phyloP scores from a whole-genome alignment of 2,797 vertebrate species.

The Mallotus villosus region DNA sequence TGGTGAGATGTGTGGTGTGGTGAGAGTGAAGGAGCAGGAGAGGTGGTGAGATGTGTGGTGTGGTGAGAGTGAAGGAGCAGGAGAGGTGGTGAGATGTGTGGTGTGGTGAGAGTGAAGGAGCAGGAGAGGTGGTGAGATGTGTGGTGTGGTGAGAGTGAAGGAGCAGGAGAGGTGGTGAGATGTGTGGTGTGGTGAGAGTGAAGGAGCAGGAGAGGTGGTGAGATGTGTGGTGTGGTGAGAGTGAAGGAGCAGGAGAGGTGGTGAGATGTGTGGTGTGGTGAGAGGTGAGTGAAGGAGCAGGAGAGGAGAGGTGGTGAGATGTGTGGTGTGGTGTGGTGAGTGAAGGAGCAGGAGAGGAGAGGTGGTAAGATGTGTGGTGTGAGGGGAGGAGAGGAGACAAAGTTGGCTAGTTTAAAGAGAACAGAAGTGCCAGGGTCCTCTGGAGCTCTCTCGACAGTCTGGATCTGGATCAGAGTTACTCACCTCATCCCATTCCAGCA shows the following conservation, averaged over 20 bases:
- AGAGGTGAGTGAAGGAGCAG: background rate
- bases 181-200: too few relatives aligned
- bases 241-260: background rate
- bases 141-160: background rate
- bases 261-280: background rate
- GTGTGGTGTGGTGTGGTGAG: background rate
- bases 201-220: too few relatives aligned
- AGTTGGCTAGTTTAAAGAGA: too few relatives aligned
- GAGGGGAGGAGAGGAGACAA: background rate
- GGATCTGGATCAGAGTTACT: conserved; percentile 29
- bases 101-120: too few relatives aligned
- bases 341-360: background rate
- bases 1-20: background rate
- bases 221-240: background rate
- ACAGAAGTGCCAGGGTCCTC: background rate
- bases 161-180: background rate
- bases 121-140: too few relatives aligned
- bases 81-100: too few relatives aligned
- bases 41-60: background rate
- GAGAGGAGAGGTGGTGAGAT: background rate
- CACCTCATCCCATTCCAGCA: conserved; percentile 98
- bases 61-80: background rate
- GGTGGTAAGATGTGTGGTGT: background rate
- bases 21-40: background rate
- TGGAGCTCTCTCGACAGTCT: too few relatives aligned